A percentile compares a stretch with the other conserved stretches of the same genome.
Evolutionary conservation across 2,113 vertebrate genomes (phyloP).

Genomic region (Loxodonta africana): DNA sequence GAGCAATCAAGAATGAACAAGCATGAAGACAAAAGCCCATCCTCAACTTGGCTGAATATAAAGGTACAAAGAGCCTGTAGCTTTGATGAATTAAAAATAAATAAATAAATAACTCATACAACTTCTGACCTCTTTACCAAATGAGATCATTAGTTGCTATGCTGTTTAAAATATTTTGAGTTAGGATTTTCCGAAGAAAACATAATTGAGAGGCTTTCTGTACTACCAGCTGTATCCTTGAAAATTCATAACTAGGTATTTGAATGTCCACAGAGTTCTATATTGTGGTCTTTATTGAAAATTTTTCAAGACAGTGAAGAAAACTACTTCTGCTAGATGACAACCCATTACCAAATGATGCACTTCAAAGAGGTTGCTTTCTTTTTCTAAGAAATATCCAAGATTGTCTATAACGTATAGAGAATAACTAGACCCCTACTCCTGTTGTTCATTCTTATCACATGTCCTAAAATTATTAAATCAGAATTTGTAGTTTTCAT

Average conservation of each 20-base stretch:
- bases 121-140: neutral
- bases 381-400: neutral
- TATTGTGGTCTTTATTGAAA: neutral
- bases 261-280: neutral
- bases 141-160: neutral
- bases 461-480: neutral
- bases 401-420: neutral
- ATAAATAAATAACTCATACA: neutral
- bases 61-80: neutral
- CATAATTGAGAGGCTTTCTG: neutral
- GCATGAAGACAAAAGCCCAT: neutral
- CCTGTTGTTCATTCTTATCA: neutral
- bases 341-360: neutral
- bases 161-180: neutral
- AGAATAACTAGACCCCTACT: rapidly evolving
- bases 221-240: neutral
- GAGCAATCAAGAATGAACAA: neutral
- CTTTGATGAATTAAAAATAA: neutral
- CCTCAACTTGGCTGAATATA: neutral
- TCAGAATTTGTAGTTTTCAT: neutral
- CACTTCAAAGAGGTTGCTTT: neutral
- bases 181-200: neutral
- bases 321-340: neutral
- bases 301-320: neutral
- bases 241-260: neutral